phyloP scores from a whole-genome alignment of 2,797 vertebrate species.

The Lepilemur septentrionalis region DNA sequence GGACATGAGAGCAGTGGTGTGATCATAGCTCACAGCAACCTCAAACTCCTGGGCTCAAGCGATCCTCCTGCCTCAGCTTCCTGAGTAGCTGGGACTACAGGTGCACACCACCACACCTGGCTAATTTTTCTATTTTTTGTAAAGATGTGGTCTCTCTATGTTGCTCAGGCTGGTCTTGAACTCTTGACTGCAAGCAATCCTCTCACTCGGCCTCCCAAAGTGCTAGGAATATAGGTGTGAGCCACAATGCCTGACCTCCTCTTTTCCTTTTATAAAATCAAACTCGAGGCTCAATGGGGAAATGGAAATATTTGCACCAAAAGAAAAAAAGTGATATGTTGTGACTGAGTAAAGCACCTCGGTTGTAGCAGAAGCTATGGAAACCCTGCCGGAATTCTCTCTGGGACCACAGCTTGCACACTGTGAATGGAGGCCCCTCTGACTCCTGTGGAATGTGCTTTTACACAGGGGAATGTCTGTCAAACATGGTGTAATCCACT shows the following conservation, averaged over 20 bases:
- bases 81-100: not conserved
- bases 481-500: not conserved
- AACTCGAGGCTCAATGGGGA: not conserved
- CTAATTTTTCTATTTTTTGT: not conserved
- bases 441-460: not conserved
- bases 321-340: not conserved
- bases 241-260: not conserved
- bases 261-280: slow-evolving; percentile 25
- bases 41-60: not conserved
- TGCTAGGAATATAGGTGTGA: not conserved
- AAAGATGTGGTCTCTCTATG: not conserved
- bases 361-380: not conserved
- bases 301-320: not conserved
- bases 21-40: not conserved
- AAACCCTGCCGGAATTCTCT: fast-evolving
- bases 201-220: not conserved
- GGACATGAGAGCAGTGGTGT: not conserved
- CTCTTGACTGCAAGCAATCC: not conserved
- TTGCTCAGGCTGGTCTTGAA: not conserved
- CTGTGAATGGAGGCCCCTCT: fast-evolving
- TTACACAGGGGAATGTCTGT: not conserved
- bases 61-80: not conserved
- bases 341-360: not conserved
- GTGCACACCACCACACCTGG: no score
- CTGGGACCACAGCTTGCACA: no score